Conservation (phyloP, 2,113 vertebrate genomes). For the Ammodramus savannarum region DNA sequence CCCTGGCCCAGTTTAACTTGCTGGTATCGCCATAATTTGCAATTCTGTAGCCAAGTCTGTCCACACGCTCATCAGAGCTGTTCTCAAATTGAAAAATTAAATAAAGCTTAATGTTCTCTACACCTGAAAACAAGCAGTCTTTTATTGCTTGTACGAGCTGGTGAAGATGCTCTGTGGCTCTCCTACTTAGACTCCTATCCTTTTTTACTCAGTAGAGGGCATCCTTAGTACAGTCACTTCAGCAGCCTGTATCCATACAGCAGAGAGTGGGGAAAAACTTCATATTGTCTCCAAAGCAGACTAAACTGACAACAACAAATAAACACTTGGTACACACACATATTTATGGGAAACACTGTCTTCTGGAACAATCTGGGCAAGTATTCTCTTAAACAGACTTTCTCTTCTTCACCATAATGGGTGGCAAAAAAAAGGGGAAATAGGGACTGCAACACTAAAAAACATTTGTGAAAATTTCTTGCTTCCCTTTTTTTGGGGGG, state of each 20-base stretch:
- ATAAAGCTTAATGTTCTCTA: not conserved
- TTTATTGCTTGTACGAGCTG: not conserved
- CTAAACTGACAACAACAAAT: not conserved
- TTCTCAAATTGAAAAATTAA: not conserved
- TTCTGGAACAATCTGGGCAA: not conserved
- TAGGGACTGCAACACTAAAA: not conserved
- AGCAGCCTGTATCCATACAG: not conserved
- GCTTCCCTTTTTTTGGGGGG: not conserved
- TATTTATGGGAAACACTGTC: not conserved
- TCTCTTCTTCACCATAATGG: not conserved
- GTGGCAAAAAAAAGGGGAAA: not conserved
- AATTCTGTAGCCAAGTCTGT: not conserved
- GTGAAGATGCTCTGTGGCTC: not conserved
- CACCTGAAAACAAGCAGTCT: not conserved
- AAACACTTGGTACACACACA: not conserved
- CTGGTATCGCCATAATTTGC: not conserved
- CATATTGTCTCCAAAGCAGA: not conserved
- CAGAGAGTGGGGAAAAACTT: not conserved
- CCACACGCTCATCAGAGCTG: not conserved
- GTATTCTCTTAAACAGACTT: not conserved
- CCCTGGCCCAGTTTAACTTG: not conserved
- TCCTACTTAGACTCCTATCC: slow-evolving; percentile 1
- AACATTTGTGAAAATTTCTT: not conserved
- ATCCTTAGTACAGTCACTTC: slow-evolving; percentile 62
- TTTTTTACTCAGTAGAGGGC: slow-evolving; percentile 63